Evolutionary conservation across 2,797 vertebrate species (phyloP), one percentile per base, ranked within the genome.

Genomic region (Ctenopoma kingsleyae): DNA sequence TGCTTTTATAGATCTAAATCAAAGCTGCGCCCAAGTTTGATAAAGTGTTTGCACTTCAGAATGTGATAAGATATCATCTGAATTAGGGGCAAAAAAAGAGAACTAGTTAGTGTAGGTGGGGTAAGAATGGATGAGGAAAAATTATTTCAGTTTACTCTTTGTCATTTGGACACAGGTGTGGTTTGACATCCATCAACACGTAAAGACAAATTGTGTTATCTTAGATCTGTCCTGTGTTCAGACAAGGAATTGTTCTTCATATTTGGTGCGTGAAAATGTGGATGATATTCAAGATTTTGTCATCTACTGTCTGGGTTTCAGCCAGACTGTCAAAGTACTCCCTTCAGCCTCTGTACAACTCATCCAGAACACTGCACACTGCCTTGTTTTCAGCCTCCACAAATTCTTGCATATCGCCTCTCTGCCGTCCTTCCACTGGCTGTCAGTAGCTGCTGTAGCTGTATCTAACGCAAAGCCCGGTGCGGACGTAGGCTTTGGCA

Each of bases 401-500:
- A 70, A 23, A 72, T 69, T 60, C 43, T 61, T 49, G 51, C 4
- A 0, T 27, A 23, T 46, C 65, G 51, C 10, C 41, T 59, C 54
- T 47, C 52, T 59, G 22, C 40, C 15, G 25, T 40, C 50, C 19
- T 16, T 56, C 40, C 63, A 47, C 61, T 66, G 51, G 66, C 49
- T 48, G 44, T 72, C 27, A 32, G 55, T 58, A 53, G 25, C 63
- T 17, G 35, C 68, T 72, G 30, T 8, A 32, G 30, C 30, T 3
- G 1, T 79, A 81, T 84, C 75, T 73, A 59, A 81, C 67, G 80
- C 56, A 80, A 68, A 85, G 53, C 53, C 52, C 44, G 2, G 57
- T 9, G 54, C 77, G 67, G 71, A 25, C 55, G 19, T 58, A 46
- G 15, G 35, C 53, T 82, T 77, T 82, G 20, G 47, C 22, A 56